Evolutionary conservation across 2,113 vertebrate species (phyloP).

Genomic region (Rhagologus leucostigma): DNA sequence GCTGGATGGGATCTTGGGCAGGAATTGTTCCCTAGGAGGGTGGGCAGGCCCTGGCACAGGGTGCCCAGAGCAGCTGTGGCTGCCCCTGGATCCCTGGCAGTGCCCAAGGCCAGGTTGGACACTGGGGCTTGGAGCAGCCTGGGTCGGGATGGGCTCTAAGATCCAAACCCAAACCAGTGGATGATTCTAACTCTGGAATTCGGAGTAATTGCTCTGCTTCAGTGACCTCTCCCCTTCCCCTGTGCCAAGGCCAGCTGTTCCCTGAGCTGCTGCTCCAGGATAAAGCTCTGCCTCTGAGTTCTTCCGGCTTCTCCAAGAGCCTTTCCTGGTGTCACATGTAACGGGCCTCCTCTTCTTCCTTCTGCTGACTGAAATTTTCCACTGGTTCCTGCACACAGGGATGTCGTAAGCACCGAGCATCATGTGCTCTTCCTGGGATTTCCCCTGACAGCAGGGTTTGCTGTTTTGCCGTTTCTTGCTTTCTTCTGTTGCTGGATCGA

Average conservation of each 20-base stretch:
- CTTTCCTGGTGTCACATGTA: background rate
- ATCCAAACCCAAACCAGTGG: background rate
- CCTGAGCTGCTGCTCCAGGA: background rate
- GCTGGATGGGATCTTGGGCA: rapidly evolving
- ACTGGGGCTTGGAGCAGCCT: background rate
- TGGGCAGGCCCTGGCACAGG: background rate
- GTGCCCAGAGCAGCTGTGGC: background rate
- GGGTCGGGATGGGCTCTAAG: background rate
- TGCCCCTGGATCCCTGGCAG: background rate
- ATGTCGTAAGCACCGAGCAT: background rate
- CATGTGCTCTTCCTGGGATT: background rate
- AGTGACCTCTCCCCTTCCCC: background rate
- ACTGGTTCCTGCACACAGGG: background rate
- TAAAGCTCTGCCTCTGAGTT: background rate
- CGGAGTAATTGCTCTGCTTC: background rate
- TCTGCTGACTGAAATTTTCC: background rate
- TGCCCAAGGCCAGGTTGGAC: background rate
- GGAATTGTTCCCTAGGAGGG: background rate
- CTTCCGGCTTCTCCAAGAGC: background rate
- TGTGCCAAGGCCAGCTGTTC: background rate
- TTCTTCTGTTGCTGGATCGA: background rate
- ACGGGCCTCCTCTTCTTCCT: background rate
- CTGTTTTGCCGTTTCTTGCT: background rate
- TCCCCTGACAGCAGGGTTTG: background rate
- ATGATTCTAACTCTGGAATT: background rate